A percentile compares a stretch with the other conserved stretches of the same genome.
Conservation (phyloP, 1,140 invertebrate genomes). For the Nasonia vitripennis region DNA sequence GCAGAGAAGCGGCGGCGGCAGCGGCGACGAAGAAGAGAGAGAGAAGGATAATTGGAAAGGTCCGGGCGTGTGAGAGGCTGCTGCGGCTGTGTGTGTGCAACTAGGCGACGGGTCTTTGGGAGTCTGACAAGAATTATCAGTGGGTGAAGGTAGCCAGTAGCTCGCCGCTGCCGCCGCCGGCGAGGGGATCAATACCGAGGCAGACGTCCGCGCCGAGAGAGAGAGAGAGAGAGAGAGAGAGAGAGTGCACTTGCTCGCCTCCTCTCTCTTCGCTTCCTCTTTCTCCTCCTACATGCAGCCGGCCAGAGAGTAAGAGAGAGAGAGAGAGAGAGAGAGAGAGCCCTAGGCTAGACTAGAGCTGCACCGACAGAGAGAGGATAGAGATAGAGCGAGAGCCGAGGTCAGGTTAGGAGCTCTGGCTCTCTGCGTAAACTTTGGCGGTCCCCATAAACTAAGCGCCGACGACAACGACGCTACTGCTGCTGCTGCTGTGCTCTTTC, state of each 20-base stretch:
- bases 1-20: background rate
- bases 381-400: constrained; percentile 61
- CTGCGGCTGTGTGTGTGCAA: constrained; percentile 51
- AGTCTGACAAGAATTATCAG: constrained; percentile 76
- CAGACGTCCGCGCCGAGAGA: constrained; percentile 9
- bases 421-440: constrained; percentile 68
- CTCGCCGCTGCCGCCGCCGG: constrained; percentile 63
- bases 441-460: constrained; percentile 69
- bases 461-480: constrained; percentile 42
- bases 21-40: constrained; percentile 20
- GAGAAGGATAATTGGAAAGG: constrained; percentile 52
- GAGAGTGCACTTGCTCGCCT: constrained; percentile 67
- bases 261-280: constrained; percentile 40
- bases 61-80: constrained; percentile 30
- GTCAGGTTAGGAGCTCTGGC: constrained; percentile 44
- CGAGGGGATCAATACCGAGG: background rate
- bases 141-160: constrained; percentile 74
- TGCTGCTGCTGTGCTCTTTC: constrained; percentile 39
- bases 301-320: constrained; percentile 57
- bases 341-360: constrained; percentile 67
- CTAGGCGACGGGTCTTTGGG: constrained; percentile 67
- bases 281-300: constrained; percentile 38
- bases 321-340: constrained; percentile 34
- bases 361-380: constrained; percentile 60
- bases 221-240: constrained; percentile 8